Conservation (phyloP, 1,140 invertebrate genomes). For the Anthonomus grandis region DNA sequence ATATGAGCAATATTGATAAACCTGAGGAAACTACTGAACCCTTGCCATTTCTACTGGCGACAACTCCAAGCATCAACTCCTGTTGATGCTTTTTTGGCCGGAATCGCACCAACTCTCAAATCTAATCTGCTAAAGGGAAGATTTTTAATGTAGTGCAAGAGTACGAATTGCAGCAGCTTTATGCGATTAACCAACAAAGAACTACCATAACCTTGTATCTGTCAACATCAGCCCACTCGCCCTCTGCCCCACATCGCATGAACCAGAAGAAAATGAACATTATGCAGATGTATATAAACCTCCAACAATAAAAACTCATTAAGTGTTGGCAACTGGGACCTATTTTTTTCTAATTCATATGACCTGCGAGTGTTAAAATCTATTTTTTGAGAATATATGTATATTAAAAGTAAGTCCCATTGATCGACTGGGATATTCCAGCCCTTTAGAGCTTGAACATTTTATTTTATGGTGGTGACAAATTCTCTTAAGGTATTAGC, state of each 20-base stretch:
- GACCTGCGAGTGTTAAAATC: too few species aligned
- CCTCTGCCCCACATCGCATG: not conserved
- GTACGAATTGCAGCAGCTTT: conserved; percentile 9
- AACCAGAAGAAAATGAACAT: too few species aligned
- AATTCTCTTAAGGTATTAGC: conserved; percentile 1
- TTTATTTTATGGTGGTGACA: too few species aligned
- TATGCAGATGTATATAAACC: too few species aligned
- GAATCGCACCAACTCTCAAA: conserved; percentile 16
- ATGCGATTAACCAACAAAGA: not conserved
- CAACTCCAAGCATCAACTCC: not conserved
- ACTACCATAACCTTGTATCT: not conserved
- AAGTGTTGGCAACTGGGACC: too few species aligned
- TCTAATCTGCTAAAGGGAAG: conserved; percentile 12
- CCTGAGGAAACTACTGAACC: not conserved
- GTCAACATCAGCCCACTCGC: not conserved
- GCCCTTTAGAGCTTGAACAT: too few species aligned
- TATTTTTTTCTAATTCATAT: too few species aligned
- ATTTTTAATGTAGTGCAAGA: conserved; percentile 19
- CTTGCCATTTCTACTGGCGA: not conserved
- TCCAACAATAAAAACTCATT: too few species aligned
- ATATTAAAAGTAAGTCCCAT: too few species aligned
- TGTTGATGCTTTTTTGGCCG: conserved; percentile 20
- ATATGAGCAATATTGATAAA: not conserved
- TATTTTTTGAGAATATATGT: too few species aligned
- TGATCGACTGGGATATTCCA: too few species aligned